Percentiles rank a stretch among this genome's conserved stretches.
Evolutionary conservation across 2,113 vertebrate genomes (phyloP).

Genomic region (Neoarius graeffei): DNA sequence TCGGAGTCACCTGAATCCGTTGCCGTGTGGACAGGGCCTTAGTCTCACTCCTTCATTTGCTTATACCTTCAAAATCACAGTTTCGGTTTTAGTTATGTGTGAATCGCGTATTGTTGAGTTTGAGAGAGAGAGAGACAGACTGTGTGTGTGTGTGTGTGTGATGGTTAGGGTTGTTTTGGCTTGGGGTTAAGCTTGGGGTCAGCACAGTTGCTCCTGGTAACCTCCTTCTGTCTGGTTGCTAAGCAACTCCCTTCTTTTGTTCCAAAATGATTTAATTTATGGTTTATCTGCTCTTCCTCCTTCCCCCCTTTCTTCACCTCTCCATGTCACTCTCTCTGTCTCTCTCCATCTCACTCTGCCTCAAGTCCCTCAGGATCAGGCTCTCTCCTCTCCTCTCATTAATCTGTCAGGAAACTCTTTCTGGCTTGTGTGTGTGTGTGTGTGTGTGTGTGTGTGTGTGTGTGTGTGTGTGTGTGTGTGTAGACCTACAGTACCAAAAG

Average conservation of each 20-base stretch:
- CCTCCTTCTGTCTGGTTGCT: slow-evolving; percentile 69
- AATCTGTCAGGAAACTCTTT: slow-evolving; percentile 16
- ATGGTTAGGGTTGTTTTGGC: slow-evolving; percentile 61
- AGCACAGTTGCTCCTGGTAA: slow-evolving; percentile 71
- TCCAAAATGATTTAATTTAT: slow-evolving; percentile 76
- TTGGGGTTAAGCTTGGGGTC: slow-evolving; percentile 75
- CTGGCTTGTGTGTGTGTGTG: slow-evolving; percentile 13
- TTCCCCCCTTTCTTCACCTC: slow-evolving; percentile 21
- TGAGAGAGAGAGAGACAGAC: slow-evolving; percentile 11
- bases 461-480: neutral
- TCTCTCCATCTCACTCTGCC: slow-evolving; percentile 51
- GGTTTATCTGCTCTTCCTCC: slow-evolving; percentile 61
- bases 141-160: slow-evolving; percentile 35
- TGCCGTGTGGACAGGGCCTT: too few relatives aligned
- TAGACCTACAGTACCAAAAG: neutral
- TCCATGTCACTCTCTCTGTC: slow-evolving; percentile 20
- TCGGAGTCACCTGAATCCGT: too few relatives aligned
- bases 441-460: neutral
- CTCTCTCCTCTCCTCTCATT: slow-evolving; percentile 29
- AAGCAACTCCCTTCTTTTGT: slow-evolving; percentile 75
- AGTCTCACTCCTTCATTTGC: neutral
- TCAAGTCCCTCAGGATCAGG: slow-evolving; percentile 50
- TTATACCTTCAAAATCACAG: neutral
- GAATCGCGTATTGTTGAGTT: slow-evolving; percentile 25
- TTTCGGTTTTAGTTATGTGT: neutral